phyloP scores from a whole-genome alignment of 2,888 invertebrate genomes.

The Dolichomitus sp. region DNA sequence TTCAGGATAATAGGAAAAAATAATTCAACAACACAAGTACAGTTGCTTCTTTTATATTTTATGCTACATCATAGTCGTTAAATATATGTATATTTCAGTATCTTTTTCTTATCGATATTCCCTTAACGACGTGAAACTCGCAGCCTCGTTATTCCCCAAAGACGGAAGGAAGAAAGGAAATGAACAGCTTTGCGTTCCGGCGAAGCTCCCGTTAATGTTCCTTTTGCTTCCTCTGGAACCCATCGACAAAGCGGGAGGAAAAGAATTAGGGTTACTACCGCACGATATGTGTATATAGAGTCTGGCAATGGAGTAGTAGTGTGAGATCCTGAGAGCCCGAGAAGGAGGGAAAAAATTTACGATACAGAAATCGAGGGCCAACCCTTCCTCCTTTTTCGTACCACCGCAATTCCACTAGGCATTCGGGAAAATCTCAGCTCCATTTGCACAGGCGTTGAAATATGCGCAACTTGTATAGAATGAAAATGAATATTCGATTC shows the following conservation, averaged over 20 bases:
- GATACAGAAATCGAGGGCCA: neutral
- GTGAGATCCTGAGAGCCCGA: neutral
- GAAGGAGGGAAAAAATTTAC: slow-evolving; percentile 18
- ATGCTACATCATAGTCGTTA: neutral
- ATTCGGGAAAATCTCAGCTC: neutral
- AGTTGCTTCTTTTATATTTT: neutral
- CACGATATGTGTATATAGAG: neutral
- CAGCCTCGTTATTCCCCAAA: neutral
- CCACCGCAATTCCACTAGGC: neutral
- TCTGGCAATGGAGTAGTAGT: neutral
- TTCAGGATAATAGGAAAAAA: too few relatives aligned
- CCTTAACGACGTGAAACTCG: neutral
- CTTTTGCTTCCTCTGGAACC: neutral
- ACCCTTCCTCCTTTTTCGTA: neutral
- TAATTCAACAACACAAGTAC: too few relatives aligned
- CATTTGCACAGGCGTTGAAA: neutral
- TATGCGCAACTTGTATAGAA: neutral
- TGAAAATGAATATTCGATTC: slow-evolving; percentile 42
- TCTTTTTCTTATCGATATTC: neutral
- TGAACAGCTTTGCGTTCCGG: slow-evolving; percentile 1
- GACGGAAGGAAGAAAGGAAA: neutral
- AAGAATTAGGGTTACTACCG: slow-evolving; percentile 6
- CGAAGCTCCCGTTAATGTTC: neutral
- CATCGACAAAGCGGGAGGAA: neutral
- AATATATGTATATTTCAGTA: neutral